Percentiles rank a stretch among this genome's conserved stretches.
Evolutionary conservation across 1,140 invertebrate species (phyloP).

Genomic region (Drosophila leontia): DNA sequence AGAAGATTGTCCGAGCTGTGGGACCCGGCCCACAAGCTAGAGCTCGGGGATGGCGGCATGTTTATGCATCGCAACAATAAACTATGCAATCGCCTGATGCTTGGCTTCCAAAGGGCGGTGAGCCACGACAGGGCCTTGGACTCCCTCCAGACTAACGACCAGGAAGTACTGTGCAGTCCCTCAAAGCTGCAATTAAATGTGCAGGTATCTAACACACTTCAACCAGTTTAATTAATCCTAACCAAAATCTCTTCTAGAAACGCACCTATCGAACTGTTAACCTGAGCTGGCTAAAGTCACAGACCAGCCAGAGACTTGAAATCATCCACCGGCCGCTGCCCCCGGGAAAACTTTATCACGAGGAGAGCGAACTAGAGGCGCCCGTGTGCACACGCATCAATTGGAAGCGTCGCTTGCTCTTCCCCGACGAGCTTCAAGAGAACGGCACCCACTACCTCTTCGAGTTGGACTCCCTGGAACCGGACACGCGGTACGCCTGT

Average conservation of each 20-base stretch:
- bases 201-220: slow-evolving; percentile 4
- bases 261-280: slow-evolving; percentile 51
- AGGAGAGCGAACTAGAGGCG: slow-evolving; percentile 67
- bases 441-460: slow-evolving; percentile 69
- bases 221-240: neutral
- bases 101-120: slow-evolving; percentile 44
- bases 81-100: slow-evolving; percentile 68
- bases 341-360: slow-evolving; percentile 12
- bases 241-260: slow-evolving; percentile 18
- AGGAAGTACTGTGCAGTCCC: slow-evolving; percentile 76
- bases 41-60: slow-evolving; percentile 66
- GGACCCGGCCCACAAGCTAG: slow-evolving; percentile 40
- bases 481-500: slow-evolving; percentile 63
- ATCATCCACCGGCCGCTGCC: slow-evolving; percentile 56
- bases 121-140: slow-evolving; percentile 64
- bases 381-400: slow-evolving; percentile 69
- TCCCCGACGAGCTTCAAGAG: slow-evolving; percentile 55
- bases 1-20: slow-evolving; percentile 61
- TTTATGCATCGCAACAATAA: slow-evolving; percentile 76
- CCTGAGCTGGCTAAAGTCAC: slow-evolving; percentile 60
- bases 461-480: slow-evolving; percentile 37
- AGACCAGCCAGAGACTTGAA: slow-evolving; percentile 66
- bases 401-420: slow-evolving; percentile 66
- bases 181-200: slow-evolving; percentile 54
- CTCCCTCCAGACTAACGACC: slow-evolving; percentile 69